Evolutionary conservation across 92 coral and sea anemone genomes (phyloP).

Genomic region (Parazoanthus darwini): DNA sequence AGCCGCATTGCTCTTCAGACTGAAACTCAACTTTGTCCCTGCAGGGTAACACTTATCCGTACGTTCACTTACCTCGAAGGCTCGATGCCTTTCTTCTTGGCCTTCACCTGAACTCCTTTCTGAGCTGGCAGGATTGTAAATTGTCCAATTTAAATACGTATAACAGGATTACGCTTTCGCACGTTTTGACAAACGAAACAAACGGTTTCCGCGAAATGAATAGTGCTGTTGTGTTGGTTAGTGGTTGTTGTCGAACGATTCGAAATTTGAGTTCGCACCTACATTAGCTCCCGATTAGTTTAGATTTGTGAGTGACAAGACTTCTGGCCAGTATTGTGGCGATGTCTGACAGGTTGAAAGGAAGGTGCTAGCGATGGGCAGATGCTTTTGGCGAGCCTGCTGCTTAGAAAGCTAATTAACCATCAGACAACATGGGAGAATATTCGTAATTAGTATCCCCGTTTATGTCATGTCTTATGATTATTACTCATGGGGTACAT

Average conservation of each 20-base stretch:
- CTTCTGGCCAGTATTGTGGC: not conserved
- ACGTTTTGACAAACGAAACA: not conserved
- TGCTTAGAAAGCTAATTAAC: constrained; percentile 9
- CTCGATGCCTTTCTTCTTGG: not conserved
- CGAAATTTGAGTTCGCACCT: not conserved
- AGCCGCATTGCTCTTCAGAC: not conserved
- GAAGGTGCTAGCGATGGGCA: not conserved
- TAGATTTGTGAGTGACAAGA: not conserved
- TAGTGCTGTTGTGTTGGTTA: not conserved
- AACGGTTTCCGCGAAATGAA: not conserved
- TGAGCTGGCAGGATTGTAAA: not conserved
- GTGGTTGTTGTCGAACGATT: not conserved
- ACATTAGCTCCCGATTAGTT: not conserved
- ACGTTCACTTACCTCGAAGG: not conserved
- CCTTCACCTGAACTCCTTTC: not conserved
- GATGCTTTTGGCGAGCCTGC: constrained; percentile 1
- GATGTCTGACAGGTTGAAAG: not conserved
- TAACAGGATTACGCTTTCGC: not conserved
- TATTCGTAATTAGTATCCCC: constrained; percentile 13
- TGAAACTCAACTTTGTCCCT: not conserved
- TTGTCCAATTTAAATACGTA: not conserved
- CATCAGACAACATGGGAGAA: constrained; percentile 3
- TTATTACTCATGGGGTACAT: not conserved
- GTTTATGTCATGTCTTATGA: constrained; percentile 14
- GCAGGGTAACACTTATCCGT: not conserved